Percentiles rank a stretch among this genome's conserved stretches.
Evolutionary conservation across 2,888 invertebrate species (phyloP).

Genomic region (Brassicogethes aeneus): DNA sequence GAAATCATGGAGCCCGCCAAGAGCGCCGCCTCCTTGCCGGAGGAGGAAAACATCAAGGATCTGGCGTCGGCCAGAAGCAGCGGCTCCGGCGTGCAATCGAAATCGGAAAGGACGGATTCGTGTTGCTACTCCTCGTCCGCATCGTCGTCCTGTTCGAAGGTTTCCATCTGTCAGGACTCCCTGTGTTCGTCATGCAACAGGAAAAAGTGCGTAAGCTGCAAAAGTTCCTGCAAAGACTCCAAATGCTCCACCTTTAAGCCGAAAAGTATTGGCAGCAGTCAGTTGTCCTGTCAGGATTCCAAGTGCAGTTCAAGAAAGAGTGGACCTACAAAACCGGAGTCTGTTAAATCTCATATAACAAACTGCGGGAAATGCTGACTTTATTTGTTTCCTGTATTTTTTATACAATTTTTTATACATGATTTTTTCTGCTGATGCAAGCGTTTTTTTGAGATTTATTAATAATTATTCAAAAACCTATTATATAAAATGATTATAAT

Average conservation of each 20-base stretch:
- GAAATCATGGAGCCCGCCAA: slow-evolving; percentile 5
- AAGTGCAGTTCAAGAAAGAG: background rate
- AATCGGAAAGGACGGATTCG: background rate
- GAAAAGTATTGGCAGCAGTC: background rate
- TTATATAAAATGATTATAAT: no score
- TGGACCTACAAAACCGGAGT: no score
- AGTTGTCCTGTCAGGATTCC: background rate
- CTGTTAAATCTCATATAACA: no score
- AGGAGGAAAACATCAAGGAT: slow-evolving; percentile 21
- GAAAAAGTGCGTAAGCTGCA: background rate
- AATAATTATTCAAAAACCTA: no score
- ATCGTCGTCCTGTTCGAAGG: background rate
- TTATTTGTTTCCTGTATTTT: no score
- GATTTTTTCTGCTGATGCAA: no score
- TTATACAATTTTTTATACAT: no score
- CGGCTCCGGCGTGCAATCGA: background rate
- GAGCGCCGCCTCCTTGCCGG: background rate
- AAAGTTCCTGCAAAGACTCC: background rate
- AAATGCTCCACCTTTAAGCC: background rate
- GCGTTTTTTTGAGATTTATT: no score
- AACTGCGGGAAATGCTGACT: no score
- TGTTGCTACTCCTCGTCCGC: background rate
- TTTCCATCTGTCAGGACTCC: background rate
- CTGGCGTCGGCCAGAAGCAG: slow-evolving; percentile 20
- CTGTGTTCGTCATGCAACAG: background rate